Conservation (phyloP, 2,113 vertebrate species). For the Pituophis catenifer region DNA sequence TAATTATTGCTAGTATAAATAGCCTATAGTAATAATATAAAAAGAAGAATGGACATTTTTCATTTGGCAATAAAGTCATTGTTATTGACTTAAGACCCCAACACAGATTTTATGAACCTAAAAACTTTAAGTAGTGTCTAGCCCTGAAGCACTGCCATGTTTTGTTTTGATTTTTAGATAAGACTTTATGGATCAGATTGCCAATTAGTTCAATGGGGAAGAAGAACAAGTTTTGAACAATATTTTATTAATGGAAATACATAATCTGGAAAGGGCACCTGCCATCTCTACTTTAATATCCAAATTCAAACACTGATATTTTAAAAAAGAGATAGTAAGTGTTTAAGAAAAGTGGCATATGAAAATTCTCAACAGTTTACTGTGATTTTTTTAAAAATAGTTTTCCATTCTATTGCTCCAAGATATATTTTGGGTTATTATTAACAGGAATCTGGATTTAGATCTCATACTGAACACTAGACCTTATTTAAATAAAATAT, state of each 20-base stretch:
- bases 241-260: not conserved
- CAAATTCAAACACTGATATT: not conserved
- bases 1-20: not conserved
- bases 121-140: not conserved
- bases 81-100: not conserved
- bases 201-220: not conserved
- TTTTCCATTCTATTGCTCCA: slow-evolving; percentile 17
- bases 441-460: slow-evolving; percentile 6
- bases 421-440: slow-evolving; percentile 8
- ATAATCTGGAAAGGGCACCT: not conserved
- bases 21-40: not conserved
- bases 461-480: slow-evolving; percentile 6
- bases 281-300: not conserved
- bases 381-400: not conserved
- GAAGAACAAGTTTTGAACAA: not conserved
- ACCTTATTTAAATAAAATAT: slow-evolving; percentile 1
- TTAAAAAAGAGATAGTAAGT: not conserved
- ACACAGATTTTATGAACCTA: not conserved
- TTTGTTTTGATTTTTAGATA: not conserved
- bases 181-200: not conserved
- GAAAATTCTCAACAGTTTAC: not conserved
- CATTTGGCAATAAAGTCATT: not conserved
- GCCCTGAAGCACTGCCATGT: not conserved
- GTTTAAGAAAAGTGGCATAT: not conserved
- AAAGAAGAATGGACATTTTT: not conserved